phyloP scores from a whole-genome alignment of 2,113 vertebrate species.

The Sprattus sprattus region DNA sequence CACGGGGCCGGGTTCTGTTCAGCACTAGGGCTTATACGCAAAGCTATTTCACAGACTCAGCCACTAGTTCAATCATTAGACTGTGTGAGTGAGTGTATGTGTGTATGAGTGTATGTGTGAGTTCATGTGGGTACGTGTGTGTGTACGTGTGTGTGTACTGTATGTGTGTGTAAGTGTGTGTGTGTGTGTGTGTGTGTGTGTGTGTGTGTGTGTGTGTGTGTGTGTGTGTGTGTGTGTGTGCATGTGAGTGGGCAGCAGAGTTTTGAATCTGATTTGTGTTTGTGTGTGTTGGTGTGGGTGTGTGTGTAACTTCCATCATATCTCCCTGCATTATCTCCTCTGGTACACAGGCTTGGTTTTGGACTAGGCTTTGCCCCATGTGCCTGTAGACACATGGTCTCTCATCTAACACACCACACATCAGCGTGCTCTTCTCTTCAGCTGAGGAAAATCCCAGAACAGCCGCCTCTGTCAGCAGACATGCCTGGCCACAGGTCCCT shows the following conservation, averaged over 20 bases:
- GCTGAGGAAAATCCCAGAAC: neutral
- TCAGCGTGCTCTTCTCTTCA: neutral
- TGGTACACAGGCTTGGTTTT: neutral
- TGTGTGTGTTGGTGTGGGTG: neutral
- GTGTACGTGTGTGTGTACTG: neutral
- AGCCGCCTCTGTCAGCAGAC: neutral
- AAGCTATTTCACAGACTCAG: slow-evolving; percentile 9
- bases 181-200: neutral
- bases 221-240: neutral
- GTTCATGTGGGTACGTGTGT: neutral
- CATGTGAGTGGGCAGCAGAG: neutral
- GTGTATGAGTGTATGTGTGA: neutral
- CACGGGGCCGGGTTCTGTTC: neutral
- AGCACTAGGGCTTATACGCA: neutral
- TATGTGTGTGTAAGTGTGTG: neutral
- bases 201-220: neutral
- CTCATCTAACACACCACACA: neutral
- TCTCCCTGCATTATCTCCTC: neutral
- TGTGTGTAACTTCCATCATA: neutral
- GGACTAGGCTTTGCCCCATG: neutral
- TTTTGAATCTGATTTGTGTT: neutral
- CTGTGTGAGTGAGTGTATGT: neutral
- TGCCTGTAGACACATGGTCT: neutral
- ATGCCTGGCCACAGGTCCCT: neutral
- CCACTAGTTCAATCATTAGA: neutral